These are phyloP conservation scores for Leptopilina boulardi DNA, from an alignment of 1,140 invertebrate species.

Conservation along the genomic window DNA sequence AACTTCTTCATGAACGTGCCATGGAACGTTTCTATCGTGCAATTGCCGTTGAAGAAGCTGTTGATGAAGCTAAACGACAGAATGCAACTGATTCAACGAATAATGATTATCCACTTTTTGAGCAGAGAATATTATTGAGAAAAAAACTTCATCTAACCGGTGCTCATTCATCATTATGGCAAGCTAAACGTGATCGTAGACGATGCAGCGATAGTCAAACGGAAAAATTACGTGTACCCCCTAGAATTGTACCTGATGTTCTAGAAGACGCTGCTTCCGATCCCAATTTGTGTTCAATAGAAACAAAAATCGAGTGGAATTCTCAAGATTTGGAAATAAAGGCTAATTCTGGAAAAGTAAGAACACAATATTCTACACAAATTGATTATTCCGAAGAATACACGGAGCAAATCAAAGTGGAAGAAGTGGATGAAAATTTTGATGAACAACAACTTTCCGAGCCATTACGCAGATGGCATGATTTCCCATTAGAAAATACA, in stretches of 20 bases:
- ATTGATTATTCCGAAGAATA: background rate
- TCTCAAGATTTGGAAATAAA: slow-evolving; percentile 27
- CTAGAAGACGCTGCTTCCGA: slow-evolving; percentile 64
- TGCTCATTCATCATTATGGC: slow-evolving; percentile 52
- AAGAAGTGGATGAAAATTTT: background rate
- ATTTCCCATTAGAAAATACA: slow-evolving; percentile 62
- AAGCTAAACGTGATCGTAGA: slow-evolving; percentile 64
- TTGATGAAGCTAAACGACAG: slow-evolving; percentile 63
- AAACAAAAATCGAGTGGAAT: slow-evolving; percentile 33
- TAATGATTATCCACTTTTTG: slow-evolving; percentile 44
- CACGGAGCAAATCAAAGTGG: too few relatives aligned
- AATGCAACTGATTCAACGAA: slow-evolving; percentile 49
- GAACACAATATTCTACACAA: too few relatives aligned
- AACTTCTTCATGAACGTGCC: slow-evolving; percentile 85
- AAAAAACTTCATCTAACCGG: slow-evolving; percentile 63
- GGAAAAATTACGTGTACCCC: slow-evolving; percentile 14
- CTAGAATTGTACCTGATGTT: slow-evolving; percentile 40
- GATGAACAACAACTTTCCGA: slow-evolving; percentile 33
- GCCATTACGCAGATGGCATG: slow-evolving; percentile 66
- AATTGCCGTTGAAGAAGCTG: slow-evolving; percentile 82
- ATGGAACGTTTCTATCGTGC: slow-evolving; percentile 88
- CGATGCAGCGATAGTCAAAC: slow-evolving; percentile 68
- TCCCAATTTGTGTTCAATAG: slow-evolving; percentile 63
- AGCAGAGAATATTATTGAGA: slow-evolving; percentile 51
- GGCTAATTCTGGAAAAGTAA: background rate